A percentile compares a stretch with the other conserved stretches of the same genome.
phyloP scores from a whole-genome alignment of 2,113 vertebrate genomes.

The Pleuronectes platessa region DNA sequence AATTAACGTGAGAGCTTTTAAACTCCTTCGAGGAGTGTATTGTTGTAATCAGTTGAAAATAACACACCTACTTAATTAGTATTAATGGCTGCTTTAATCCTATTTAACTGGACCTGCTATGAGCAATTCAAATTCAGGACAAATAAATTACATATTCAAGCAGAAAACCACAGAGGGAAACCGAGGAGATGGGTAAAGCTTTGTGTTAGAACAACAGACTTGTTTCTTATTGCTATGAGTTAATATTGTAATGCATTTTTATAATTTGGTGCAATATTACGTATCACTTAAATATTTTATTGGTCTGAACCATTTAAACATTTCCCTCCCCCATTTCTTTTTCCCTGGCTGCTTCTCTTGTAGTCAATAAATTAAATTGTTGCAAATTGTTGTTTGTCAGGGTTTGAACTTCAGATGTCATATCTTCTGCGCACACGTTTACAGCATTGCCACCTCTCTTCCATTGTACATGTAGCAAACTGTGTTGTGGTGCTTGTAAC shows the following conservation, averaged over 20 bases:
- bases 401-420: conserved; percentile 3
- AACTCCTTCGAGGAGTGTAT: neutral
- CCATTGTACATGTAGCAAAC: neutral
- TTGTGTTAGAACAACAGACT: neutral
- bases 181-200: conserved; percentile 1
- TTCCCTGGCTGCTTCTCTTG: neutral
- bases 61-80: neutral
- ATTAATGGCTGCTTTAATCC: neutral
- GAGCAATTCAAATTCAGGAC: conserved; percentile 2
- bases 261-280: conserved; percentile 6
- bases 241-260: conserved; percentile 2
- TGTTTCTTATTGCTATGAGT: neutral
- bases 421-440: conserved; percentile 3
- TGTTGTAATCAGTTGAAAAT: neutral
- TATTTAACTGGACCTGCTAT: neutral
- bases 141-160: conserved; percentile 7
- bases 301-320: neutral
- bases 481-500: neutral
- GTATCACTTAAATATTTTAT: neutral
- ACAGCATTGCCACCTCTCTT: conserved; percentile 1
- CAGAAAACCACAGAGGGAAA: neutral
- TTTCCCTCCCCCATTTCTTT: neutral
- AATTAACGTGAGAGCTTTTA: neutral
- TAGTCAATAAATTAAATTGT: neutral
- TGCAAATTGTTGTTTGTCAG: neutral